Evolutionary conservation across 1,140 invertebrate genomes (phyloP).

Genomic region (Leptopilina clavipes): DNA sequence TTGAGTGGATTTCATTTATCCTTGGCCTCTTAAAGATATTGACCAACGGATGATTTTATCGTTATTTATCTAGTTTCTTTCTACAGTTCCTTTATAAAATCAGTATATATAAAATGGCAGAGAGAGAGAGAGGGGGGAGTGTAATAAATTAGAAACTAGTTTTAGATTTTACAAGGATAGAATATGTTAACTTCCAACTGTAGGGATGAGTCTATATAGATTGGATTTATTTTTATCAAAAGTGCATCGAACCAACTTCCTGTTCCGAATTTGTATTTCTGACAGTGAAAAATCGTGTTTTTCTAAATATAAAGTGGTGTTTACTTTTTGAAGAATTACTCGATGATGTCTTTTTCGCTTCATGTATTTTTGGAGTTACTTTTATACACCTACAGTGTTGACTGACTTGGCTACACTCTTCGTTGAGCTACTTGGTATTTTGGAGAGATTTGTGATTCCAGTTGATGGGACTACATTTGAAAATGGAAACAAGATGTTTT

Average conservation of each 20-base stretch:
- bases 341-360: background rate
- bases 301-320: slow-evolving; percentile 9
- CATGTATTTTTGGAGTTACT: slow-evolving; percentile 6
- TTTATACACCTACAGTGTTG: background rate
- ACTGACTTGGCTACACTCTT: background rate
- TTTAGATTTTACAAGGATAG: no score
- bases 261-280: background rate
- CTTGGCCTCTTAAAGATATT: background rate
- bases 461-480: slow-evolving; percentile 4
- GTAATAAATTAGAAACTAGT: no score
- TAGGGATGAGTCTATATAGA: no score
- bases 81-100: no score
- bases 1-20: background rate
- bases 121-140: no score
- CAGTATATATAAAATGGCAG: no score
- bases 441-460: slow-evolving; percentile 5
- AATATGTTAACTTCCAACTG: no score
- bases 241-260: slow-evolving; percentile 23
- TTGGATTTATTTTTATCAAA: background rate
- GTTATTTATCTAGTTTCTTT: background rate
- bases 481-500: slow-evolving; percentile 22
- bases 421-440: background rate
- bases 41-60: background rate
- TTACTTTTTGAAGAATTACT: slow-evolving; percentile 15
- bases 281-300: slow-evolving; percentile 23